phyloP scores from a whole-genome alignment of 2,797 vertebrate genomes.

The Lateolabrax maculatus region DNA sequence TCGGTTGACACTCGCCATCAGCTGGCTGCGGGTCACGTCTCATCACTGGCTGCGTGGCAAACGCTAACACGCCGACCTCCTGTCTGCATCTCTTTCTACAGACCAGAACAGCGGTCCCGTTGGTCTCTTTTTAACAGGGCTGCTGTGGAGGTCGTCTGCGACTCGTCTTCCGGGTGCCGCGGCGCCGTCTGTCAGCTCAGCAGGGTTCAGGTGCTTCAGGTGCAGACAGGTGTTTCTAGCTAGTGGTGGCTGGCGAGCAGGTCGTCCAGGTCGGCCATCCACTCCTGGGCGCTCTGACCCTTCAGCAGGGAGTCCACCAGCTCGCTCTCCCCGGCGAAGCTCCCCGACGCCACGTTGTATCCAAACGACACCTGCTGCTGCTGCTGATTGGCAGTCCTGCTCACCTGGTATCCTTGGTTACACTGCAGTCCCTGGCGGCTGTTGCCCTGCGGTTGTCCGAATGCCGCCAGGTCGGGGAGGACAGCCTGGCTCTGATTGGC shows the following conservation, averaged over 20 bases:
- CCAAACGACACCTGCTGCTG: conserved; percentile 90
- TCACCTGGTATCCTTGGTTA: conserved; percentile 93
- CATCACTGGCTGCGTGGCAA: conserved; percentile 1
- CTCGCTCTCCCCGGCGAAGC: conserved; percentile 92
- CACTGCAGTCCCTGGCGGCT: conserved; percentile 90
- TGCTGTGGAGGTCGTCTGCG: background rate
- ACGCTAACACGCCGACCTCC: background rate
- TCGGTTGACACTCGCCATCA: background rate
- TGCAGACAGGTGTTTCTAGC: background rate
- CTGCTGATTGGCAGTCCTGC: conserved; percentile 87
- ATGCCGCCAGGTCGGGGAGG: conserved; percentile 89
- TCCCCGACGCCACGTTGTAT: conserved; percentile 88
- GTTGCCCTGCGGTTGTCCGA: conserved; percentile 86
- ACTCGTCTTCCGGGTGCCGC: background rate
- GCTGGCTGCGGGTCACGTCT: no score
- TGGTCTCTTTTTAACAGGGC: background rate
- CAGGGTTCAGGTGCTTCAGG: conserved; percentile 18
- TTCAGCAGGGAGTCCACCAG: conserved; percentile 97
- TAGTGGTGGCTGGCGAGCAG: conserved; percentile 93
- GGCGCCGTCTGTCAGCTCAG: conserved; percentile 4
- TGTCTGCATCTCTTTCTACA: background rate
- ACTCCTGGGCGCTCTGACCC: conserved; percentile 96
- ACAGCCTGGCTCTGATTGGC: conserved; percentile 86
- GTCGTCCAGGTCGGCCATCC: conserved; percentile 97
- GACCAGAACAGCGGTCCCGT: background rate